phyloP scores from a whole-genome alignment of 2,797 vertebrate species.

The Lophius americanus region DNA sequence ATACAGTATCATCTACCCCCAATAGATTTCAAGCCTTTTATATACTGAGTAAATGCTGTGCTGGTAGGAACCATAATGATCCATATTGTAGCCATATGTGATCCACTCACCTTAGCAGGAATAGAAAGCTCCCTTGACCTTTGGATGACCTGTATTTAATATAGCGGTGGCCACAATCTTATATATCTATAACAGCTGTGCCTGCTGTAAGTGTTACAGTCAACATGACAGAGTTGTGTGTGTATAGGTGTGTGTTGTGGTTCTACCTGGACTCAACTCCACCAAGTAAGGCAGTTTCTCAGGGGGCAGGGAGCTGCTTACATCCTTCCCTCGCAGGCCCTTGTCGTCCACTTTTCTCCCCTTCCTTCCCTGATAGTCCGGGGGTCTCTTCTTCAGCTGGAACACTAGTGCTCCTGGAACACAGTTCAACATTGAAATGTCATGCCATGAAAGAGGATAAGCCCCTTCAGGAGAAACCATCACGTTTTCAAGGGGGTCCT shows the following conservation, averaged over 20 bases:
- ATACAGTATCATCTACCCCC: too few species aligned
- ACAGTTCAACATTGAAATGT: neutral
- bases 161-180: conserved; percentile 15
- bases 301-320: conserved; percentile 85
- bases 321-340: conserved; percentile 80
- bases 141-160: neutral
- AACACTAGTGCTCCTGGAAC: conserved; percentile 89
- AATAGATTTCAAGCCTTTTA: too few species aligned
- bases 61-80: conserved; percentile 30
- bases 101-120: conserved; percentile 45
- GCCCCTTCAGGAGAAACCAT: too few species aligned
- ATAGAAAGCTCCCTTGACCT: conserved; percentile 22
- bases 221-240: neutral
- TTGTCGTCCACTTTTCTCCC: conserved; percentile 87
- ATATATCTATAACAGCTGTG: conserved; percentile 6
- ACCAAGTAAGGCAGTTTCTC: conserved; percentile 97
- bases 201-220: neutral
- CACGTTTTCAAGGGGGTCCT: too few species aligned
- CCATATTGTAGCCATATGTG: conserved; percentile 15
- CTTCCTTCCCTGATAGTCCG: conserved; percentile 89
- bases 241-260: conserved; percentile 3
- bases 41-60: conserved; percentile 29
- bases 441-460: too few species aligned
- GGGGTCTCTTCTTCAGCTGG: conserved; percentile 93
- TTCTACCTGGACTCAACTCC: conserved; percentile 95